Evolutionary conservation across 2,113 vertebrate genomes (phyloP).

Genomic region (Paralichthys olivaceus): DNA sequence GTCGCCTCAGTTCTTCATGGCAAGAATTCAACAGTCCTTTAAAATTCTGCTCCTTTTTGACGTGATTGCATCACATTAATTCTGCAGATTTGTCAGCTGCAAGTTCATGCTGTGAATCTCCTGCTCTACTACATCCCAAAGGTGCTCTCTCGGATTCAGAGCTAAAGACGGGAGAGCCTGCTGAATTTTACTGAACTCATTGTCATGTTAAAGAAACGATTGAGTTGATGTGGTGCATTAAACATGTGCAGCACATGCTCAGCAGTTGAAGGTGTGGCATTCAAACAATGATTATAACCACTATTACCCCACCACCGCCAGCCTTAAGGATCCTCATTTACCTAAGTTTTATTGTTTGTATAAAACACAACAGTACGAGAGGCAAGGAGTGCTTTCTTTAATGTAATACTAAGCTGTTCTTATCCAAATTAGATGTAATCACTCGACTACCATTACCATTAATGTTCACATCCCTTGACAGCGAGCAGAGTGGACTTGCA

Average conservation of each 20-base stretch:
- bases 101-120: not conserved
- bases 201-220: not conserved
- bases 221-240: not conserved
- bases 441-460: not conserved
- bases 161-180: not conserved
- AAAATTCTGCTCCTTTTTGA: not conserved
- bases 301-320: not conserved
- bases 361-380: not conserved
- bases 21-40: not conserved
- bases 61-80: too few relatives aligned
- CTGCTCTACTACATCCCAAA: too few relatives aligned
- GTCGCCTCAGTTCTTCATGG: not conserved
- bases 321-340: not conserved
- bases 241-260: not conserved
- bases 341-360: not conserved
- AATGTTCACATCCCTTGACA: slow-evolving; percentile 50
- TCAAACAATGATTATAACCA: not conserved
- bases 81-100: not conserved
- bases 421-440: not conserved
- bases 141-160: too few relatives aligned
- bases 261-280: not conserved
- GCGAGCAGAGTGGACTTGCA: slow-evolving; percentile 72
- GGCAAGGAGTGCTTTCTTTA: not conserved
- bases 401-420: not conserved
- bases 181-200: not conserved